phyloP scores from a whole-genome alignment of 2,113 vertebrate species.

The Crocuta crocuta region DNA sequence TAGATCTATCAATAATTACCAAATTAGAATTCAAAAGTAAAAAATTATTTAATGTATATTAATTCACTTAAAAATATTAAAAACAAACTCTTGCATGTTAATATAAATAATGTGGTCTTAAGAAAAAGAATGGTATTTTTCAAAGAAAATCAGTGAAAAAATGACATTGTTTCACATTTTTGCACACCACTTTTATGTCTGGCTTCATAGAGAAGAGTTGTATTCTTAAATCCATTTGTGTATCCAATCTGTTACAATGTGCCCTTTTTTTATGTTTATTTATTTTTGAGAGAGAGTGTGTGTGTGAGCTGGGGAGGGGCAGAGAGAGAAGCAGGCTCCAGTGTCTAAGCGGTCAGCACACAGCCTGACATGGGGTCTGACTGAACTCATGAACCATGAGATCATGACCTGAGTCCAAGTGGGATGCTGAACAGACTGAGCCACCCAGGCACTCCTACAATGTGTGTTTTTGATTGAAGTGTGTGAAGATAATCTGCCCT shows the following conservation, averaged over 20 bases:
- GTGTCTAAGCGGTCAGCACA: too few species aligned
- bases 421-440: too few species aligned
- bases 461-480: neutral
- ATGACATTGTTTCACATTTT: neutral
- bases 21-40: slow-evolving; percentile 11
- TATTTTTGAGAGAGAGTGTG: too few species aligned
- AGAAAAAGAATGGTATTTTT: slow-evolving; percentile 1
- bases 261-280: neutral
- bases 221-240: neutral
- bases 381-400: too few species aligned
- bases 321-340: too few species aligned
- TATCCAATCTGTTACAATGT: neutral
- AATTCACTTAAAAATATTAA: neutral
- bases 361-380: too few species aligned
- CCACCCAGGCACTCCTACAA: neutral
- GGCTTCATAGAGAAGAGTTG: neutral
- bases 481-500: neutral
- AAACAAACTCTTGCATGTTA: neutral
- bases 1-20: neutral
- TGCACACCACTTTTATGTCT: neutral
- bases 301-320: too few species aligned
- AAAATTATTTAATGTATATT: neutral
- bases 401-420: too few species aligned
- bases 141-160: neutral
- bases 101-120: neutral